A percentile compares a stretch with the other conserved stretches of the same genome.
Evolutionary conservation across 2,113 vertebrate genomes (phyloP).

Genomic region (Cervus canadensis): DNA sequence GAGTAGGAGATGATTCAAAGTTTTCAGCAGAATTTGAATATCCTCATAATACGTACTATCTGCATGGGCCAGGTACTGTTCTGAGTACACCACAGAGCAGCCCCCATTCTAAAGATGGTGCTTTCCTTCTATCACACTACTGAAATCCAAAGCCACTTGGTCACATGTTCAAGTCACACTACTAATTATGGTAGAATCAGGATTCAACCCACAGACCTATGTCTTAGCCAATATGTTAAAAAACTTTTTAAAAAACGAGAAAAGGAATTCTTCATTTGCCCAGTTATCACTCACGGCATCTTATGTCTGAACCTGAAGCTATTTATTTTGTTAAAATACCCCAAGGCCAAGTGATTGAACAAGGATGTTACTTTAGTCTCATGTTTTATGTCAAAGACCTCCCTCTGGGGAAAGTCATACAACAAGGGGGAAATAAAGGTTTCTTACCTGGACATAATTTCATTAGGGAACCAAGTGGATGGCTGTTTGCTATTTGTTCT

Average conservation of each 20-base stretch:
- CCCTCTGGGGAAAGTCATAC: constrained; percentile 38
- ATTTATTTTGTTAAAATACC: constrained; percentile 39
- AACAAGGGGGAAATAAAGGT: constrained; percentile 23
- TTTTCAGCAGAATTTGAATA: background rate
- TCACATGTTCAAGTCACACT: background rate
- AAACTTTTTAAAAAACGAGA: background rate
- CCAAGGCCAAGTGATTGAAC: constrained; percentile 1
- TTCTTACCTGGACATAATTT: constrained; percentile 64
- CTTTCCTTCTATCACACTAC: background rate
- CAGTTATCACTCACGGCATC: background rate
- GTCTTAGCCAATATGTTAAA: background rate
- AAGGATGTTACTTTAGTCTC: constrained; percentile 16
- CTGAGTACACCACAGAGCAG: background rate
- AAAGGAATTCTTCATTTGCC: background rate
- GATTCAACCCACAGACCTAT: background rate
- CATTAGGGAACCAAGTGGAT: constrained; percentile 42
- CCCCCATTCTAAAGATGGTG: accelerated
- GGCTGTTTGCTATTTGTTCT: constrained; percentile 21
- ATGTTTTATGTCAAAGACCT: constrained; percentile 52
- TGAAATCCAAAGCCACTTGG: background rate
- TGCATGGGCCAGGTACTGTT: background rate
- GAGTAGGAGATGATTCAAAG: background rate
- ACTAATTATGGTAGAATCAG: background rate
- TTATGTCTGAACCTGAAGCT: background rate
- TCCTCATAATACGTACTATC: background rate